Evolutionary conservation across 2,113 vertebrate genomes (phyloP), one percentile per base, ranked within the genome.

Genomic region (Cyanoderma ruficeps): DNA sequence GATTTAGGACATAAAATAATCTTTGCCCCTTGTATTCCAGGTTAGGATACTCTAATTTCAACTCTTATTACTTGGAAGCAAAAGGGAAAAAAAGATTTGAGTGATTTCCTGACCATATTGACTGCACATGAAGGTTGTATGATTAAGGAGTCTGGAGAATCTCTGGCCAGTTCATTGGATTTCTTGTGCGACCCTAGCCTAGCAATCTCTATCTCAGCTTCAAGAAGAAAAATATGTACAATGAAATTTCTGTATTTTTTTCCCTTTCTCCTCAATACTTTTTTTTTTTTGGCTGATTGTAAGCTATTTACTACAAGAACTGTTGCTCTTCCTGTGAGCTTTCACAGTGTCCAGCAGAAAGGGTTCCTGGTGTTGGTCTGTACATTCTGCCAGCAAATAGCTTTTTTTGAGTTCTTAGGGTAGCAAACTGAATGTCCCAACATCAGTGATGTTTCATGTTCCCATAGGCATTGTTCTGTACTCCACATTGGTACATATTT

Each of bases 201-300:
- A 67, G 20, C 9, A 13, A 10, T 67, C 28, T 68, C 3, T 47
- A 0, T 53, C 60, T 84, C 18, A 44, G 3, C 11, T 67, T 30
- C 41, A 52, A 23, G 33, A 53, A 60, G 27, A 28, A 82, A 81
- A 87, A 71, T 24, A 70, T 4, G 1, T 25, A 59, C 9, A 24
- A 6, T 55, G 39, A 57, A 30, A 56, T 64, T 61, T 68, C 18
- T 72, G 35, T 4, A 1, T 3, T 42, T 68, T 83, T 30, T 1
- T 1, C 3, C 6, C 10, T 5, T 68, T 93, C 14, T 35, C 11
- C 22, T 16, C 7, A 49, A 1, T 24, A 2, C 5, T 41, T 27
- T 15, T 49, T 49, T 70, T 47, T 22, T 22, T 44, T 71, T 59
- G 9, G 1, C n/a, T 88, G 35, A 16, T 35, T 57, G 2, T 72